Percentiles rank a stretch among this genome's conserved stretches.
phyloP scores from a whole-genome alignment of 2,797 vertebrate species.

The Poeciliopsis infans region DNA sequence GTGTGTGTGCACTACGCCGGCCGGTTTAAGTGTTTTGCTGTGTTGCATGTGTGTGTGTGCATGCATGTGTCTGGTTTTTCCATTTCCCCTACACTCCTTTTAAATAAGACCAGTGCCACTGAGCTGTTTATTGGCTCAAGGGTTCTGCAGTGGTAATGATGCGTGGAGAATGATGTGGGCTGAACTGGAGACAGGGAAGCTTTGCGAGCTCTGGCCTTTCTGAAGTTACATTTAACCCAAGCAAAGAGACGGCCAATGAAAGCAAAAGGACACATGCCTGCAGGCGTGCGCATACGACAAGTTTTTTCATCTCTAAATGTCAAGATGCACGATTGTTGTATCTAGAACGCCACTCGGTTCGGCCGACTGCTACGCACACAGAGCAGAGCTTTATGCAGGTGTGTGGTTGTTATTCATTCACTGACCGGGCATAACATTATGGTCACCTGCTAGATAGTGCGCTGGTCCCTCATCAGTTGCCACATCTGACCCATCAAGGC shows the following conservation, averaged over 20 bases:
- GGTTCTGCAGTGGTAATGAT: constrained; percentile 81
- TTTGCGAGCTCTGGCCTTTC: constrained; percentile 54
- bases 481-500: not conserved
- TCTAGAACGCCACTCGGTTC: constrained; percentile 25
- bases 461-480: not conserved
- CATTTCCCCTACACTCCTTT: constrained; percentile 58
- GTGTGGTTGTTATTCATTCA: not conserved
- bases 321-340: constrained; percentile 36
- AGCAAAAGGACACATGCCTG: constrained; percentile 26
- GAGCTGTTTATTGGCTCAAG: constrained; percentile 83
- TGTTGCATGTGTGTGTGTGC: not conserved
- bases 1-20: constrained; percentile 22
- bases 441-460: not conserved
- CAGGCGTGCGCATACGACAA: not conserved
- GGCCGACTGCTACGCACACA: constrained; percentile 16
- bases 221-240: constrained; percentile 61
- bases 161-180: constrained; percentile 79
- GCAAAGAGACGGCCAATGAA: constrained; percentile 45
- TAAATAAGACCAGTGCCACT: constrained; percentile 70
- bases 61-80: constrained; percentile 45
- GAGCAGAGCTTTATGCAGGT: constrained; percentile 47
- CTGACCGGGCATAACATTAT: not conserved
- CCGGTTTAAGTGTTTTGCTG: not conserved
- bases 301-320: constrained; percentile 23
- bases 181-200: constrained; percentile 52